Percentiles rank a stretch among this genome's conserved stretches.
These are phyloP conservation scores for Trichogramma evanescens DNA, from an alignment of 2,888 invertebrate genomes.

Conservation along the genomic window DNA sequence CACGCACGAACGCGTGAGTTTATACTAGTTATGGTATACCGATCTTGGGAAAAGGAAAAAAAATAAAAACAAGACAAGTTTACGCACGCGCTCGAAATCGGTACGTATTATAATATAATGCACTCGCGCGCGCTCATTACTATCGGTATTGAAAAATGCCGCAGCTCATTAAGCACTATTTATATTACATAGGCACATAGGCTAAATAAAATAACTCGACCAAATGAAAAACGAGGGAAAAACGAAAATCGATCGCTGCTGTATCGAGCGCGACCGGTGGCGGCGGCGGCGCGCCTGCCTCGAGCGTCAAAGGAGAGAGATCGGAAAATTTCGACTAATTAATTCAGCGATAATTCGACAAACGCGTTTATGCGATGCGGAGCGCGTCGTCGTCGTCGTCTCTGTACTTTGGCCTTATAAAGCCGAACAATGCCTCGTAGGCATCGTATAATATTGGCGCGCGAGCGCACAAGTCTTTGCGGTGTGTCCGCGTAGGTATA, in stretches of 20 bases:
- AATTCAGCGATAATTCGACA: neutral
- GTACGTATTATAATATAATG: neutral
- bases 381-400: neutral
- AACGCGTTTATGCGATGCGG: neutral
- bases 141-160: too few relatives aligned
- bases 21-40: neutral
- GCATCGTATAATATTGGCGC: too few relatives aligned
- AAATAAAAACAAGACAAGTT: neutral
- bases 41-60: neutral
- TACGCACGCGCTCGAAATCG: neutral
- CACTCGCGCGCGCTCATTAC: neutral
- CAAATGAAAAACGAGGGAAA: too few relatives aligned
- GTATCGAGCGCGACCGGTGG: too few relatives aligned
- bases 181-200: too few relatives aligned
- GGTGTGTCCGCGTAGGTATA: neutral
- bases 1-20: slow-evolving; percentile 3
- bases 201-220: too few relatives aligned
- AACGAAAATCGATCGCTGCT: too few relatives aligned
- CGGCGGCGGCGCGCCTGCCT: neutral
- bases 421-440: slow-evolving; percentile 13
- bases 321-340: neutral
- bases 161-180: too few relatives aligned
- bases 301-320: neutral
- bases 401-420: slow-evolving; percentile 2
- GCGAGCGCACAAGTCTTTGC: too few relatives aligned